A percentile compares a stretch with the other conserved stretches of the same genome.
phyloP scores from a whole-genome alignment of 2,113 vertebrate species.

The Seriola aureovittata region DNA sequence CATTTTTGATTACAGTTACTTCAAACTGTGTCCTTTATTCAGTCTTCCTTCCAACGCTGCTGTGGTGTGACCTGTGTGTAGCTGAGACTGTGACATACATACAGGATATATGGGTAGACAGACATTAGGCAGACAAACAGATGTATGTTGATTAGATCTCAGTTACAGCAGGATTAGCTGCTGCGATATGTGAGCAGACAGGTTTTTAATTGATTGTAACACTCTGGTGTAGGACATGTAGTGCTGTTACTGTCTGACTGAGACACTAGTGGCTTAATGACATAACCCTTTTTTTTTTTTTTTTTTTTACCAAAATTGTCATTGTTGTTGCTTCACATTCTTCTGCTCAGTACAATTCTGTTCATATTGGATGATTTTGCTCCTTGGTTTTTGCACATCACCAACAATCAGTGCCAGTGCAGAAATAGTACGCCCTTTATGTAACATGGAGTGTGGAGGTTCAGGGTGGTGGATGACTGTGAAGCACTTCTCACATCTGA shows the following conservation, averaged over 20 bases:
- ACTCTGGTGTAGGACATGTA: background rate
- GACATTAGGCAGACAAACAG: background rate
- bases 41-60: too few species aligned
- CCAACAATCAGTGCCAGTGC: too few species aligned
- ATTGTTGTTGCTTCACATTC: background rate
- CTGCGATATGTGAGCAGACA: constrained; percentile 12
- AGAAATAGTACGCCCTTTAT: background rate
- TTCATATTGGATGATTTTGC: background rate
- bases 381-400: background rate
- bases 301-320: too few species aligned
- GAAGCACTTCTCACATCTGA: background rate
- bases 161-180: constrained; percentile 15
- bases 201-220: constrained; percentile 20
- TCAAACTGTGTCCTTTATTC: too few species aligned
- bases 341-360: background rate
- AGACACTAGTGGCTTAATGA: too few species aligned
- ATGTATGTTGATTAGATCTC: constrained; percentile 11
- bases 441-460: background rate
- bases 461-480: background rate
- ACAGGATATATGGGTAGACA: background rate
- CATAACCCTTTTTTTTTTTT: too few species aligned
- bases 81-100: background rate
- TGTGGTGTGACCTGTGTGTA: background rate
- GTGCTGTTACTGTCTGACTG: constrained; percentile 9
- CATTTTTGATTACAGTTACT: too few species aligned